Evolutionary conservation across 2,113 vertebrate genomes (phyloP).

Genomic region (Pheucticus melanocephalus): DNA sequence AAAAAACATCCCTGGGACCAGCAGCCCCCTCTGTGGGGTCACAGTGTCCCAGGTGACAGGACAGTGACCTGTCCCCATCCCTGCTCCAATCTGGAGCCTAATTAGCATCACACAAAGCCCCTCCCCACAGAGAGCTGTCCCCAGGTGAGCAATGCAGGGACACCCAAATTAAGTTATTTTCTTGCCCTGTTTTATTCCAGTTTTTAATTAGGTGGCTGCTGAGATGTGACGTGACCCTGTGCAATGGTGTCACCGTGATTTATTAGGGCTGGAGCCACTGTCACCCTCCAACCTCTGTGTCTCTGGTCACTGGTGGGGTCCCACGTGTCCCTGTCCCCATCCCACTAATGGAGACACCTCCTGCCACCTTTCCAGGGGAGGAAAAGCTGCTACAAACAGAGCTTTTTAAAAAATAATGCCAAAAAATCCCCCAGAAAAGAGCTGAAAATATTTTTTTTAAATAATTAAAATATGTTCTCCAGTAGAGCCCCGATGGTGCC

Average conservation of each 20-base stretch:
- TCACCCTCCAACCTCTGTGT: background rate
- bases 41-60: constrained; percentile 14
- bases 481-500: background rate
- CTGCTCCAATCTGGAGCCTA: constrained; percentile 24
- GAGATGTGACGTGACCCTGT: background rate
- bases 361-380: background rate
- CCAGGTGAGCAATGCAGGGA: constrained; percentile 40
- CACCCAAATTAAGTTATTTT: constrained; percentile 27
- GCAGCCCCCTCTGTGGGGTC: background rate
- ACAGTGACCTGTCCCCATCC: background rate
- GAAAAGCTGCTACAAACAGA: background rate
- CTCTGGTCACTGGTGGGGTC: rapidly evolving
- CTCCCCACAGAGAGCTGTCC: background rate
- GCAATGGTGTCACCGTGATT: background rate
- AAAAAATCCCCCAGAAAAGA: no score
- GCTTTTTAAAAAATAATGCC: rapidly evolving
- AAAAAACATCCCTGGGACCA: background rate
- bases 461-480: background rate
- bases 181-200: constrained; percentile 21
- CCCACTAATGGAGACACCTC: rapidly evolving
- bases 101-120: constrained; percentile 64
- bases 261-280: background rate
- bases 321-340: background rate
- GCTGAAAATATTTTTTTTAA: background rate
- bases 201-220: constrained; percentile 59